Evolutionary conservation across 2,113 vertebrate species (phyloP).

Genomic region (Chaetura pelagica): DNA sequence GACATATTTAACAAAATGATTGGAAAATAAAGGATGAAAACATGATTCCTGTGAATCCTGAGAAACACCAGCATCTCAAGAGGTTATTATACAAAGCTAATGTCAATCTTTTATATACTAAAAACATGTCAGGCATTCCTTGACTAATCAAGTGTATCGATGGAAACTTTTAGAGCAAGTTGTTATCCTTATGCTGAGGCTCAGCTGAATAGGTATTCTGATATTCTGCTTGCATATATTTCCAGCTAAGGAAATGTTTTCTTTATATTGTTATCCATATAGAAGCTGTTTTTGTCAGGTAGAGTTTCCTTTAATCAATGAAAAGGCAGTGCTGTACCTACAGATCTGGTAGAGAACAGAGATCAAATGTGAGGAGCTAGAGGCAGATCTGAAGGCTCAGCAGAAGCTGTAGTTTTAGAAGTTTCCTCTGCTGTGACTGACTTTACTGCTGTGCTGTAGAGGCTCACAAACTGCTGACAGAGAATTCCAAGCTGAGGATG

Average conservation of each 20-base stretch:
- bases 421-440: background rate
- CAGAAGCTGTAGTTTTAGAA: background rate
- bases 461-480: background rate
- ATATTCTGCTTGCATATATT: background rate
- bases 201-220: background rate
- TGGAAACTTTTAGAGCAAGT: background rate
- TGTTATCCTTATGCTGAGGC: background rate
- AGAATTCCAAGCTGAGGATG: background rate
- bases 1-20: fast-evolving
- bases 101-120: background rate
- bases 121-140: background rate
- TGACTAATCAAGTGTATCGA: background rate
- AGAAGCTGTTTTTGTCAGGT: background rate
- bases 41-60: background rate
- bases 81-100: background rate
- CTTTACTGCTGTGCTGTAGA: background rate
- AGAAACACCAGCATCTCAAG: background rate
- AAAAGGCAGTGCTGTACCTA: background rate
- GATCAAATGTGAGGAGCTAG: background rate
- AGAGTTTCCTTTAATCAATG: background rate
- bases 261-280: background rate
- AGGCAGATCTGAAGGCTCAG: constrained; percentile 3
- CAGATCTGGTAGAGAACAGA: background rate
- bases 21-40: background rate
- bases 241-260: background rate